Conservation (phyloP, 2,113 vertebrate genomes). For the Periophthalmodon schlosseri region DNA sequence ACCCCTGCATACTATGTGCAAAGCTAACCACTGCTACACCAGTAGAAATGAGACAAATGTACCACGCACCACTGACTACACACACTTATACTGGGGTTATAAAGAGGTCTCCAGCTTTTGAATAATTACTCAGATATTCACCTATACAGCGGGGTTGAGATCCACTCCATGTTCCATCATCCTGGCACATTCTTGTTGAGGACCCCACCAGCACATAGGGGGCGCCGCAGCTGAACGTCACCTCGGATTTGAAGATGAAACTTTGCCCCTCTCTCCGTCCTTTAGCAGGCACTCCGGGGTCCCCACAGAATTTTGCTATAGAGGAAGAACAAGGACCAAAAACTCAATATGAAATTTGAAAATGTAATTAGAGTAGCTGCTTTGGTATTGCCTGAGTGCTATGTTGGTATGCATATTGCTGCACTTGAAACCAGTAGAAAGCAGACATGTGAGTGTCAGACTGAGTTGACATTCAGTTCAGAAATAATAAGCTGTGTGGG, state of each 20-base stretch:
- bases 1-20: neutral
- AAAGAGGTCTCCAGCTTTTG: neutral
- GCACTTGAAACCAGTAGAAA: conserved; percentile 10
- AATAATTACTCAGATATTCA: conserved; percentile 42
- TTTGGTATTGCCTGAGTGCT: neutral
- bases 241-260: conserved; percentile 96
- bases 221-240: conserved; percentile 86
- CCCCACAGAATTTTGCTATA: conserved; percentile 95
- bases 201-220: conserved; percentile 91
- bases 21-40: neutral
- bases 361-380: neutral
- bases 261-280: conserved; percentile 92
- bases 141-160: conserved; percentile 94
- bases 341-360: conserved; percentile 11
- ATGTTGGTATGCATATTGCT: conserved; percentile 16
- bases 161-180: conserved; percentile 91
- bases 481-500: conserved; percentile 44
- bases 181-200: conserved; percentile 86
- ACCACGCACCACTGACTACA: neutral
- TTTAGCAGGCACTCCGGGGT: conserved; percentile 87
- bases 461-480: conserved; percentile 29
- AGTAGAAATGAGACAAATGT: neutral
- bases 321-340: conserved; percentile 18
- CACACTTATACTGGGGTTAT: neutral
- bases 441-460: conserved; percentile 4